A percentile compares a stretch with the other conserved stretches of the same genome.
Conservation (phyloP, 2,113 vertebrate species). For the Coracopsis vasa region DNA sequence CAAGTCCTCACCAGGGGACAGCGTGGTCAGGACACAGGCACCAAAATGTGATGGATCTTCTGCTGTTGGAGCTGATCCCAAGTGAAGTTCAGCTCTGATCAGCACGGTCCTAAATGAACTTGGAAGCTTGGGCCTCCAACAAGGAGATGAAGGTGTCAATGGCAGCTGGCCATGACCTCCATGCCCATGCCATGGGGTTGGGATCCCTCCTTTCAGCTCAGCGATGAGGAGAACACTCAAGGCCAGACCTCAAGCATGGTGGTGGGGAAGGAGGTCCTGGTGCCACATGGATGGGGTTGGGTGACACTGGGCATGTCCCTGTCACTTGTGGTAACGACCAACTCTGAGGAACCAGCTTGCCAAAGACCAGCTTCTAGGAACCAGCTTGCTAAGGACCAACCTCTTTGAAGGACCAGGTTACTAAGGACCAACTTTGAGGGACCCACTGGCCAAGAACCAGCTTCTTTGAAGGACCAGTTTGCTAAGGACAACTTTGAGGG, state of each 20-base stretch:
- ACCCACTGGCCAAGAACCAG: background rate
- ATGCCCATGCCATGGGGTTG: background rate
- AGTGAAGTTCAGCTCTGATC: background rate
- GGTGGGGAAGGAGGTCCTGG: background rate
- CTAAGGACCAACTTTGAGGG: background rate
- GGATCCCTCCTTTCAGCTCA: background rate
- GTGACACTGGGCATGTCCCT: background rate
- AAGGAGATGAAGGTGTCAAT: background rate
- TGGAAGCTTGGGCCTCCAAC: too few relatives aligned
- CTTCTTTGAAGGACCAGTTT: background rate
- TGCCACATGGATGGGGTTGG: background rate
- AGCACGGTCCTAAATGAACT: background rate
- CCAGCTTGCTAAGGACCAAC: background rate
- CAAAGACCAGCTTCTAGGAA: background rate
- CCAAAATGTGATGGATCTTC: background rate
- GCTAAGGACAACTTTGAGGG: background rate
- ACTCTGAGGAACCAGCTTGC: background rate
- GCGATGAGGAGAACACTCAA: background rate
- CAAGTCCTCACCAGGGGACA: background rate
- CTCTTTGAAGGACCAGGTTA: background rate
- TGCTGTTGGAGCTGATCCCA: background rate
- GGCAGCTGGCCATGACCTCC: background rate
- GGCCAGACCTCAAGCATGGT: background rate
- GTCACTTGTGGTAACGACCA: background rate
- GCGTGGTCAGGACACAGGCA: background rate